These are phyloP conservation scores for Mesocricetus auratus DNA, from an alignment of 2,113 vertebrate genomes.

Conservation along the genomic window DNA sequence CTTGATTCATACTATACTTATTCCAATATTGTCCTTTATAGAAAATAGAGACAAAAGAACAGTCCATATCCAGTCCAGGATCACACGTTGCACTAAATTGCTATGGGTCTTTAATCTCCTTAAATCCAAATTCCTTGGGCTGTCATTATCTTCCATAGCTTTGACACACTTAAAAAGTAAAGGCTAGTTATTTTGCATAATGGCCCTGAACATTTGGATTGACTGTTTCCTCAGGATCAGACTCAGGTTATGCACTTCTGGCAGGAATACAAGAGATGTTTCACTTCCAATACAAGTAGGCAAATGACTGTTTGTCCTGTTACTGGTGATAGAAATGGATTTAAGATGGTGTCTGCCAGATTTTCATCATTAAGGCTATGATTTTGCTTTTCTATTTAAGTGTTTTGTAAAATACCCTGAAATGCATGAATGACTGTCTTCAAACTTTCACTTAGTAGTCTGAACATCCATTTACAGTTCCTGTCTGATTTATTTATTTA, in stretches of 20 bases:
- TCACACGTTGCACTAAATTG: neutral
- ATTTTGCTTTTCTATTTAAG: slow-evolving; percentile 39
- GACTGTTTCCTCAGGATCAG: neutral
- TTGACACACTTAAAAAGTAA: slow-evolving; percentile 38
- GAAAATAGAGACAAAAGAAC: neutral
- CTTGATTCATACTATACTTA: slow-evolving; percentile 28
- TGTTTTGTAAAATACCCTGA: neutral
- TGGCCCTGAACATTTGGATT: neutral
- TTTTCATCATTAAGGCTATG: neutral
- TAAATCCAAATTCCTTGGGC: neutral
- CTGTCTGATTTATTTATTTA: slow-evolving; percentile 36
- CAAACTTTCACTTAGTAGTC: neutral
- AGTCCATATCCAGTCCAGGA: neutral
- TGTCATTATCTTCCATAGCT: slow-evolving; percentile 6
- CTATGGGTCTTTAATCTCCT: neutral
- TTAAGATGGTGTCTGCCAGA: slow-evolving; percentile 18
- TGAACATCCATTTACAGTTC: slow-evolving; percentile 11
- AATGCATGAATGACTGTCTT: neutral
- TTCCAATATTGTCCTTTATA: neutral
- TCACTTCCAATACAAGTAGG: neutral
- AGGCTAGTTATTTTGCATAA: slow-evolving; percentile 3
- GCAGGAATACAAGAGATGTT: neutral
- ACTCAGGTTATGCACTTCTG: slow-evolving; percentile 5
- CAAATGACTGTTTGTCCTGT: neutral
- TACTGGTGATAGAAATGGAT: neutral